phyloP scores from a whole-genome alignment of 2,113 vertebrate species.

The Apodemus sylvaticus region DNA sequence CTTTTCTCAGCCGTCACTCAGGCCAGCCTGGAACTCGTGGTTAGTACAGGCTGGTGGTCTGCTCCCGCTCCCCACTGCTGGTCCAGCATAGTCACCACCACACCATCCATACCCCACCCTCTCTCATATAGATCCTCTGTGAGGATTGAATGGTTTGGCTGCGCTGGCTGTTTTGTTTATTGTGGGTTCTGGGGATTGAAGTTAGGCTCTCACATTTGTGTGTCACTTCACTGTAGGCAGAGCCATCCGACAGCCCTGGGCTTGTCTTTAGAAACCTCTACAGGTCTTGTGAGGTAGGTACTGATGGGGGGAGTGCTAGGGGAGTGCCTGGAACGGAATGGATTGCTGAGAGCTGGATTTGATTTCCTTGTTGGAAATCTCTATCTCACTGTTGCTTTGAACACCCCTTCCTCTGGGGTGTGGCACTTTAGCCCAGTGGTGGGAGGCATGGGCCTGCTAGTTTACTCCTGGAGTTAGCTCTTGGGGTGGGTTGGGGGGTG shows the following conservation, averaged over 20 bases:
- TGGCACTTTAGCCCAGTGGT: not conserved
- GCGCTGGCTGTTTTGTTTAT: not conserved
- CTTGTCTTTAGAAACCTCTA: not conserved
- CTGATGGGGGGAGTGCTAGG: not conserved
- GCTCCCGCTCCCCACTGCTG: not conserved
- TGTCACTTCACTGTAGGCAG: not conserved
- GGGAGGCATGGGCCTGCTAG: not conserved
- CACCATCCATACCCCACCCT: too few species aligned
- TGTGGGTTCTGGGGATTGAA: not conserved
- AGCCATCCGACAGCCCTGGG: not conserved
- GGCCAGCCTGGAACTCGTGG: not conserved
- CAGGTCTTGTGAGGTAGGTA: not conserved
- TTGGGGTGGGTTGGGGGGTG: too few species aligned
- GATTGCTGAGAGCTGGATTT: slow-evolving; percentile 38
- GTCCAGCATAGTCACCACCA: not conserved
- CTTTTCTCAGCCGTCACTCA: not conserved
- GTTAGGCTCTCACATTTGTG: not conserved
- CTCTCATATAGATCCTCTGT: not conserved
- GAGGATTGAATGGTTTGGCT: not conserved
- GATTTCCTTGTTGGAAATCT: slow-evolving; percentile 36
- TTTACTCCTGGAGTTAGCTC: not conserved
- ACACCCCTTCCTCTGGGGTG: not conserved
- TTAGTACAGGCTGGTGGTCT: not conserved
- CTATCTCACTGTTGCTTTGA: not conserved
- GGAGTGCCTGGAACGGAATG: slow-evolving; percentile 32